Conservation (phyloP, 2,113 vertebrate species). For the Redunca redunca region DNA sequence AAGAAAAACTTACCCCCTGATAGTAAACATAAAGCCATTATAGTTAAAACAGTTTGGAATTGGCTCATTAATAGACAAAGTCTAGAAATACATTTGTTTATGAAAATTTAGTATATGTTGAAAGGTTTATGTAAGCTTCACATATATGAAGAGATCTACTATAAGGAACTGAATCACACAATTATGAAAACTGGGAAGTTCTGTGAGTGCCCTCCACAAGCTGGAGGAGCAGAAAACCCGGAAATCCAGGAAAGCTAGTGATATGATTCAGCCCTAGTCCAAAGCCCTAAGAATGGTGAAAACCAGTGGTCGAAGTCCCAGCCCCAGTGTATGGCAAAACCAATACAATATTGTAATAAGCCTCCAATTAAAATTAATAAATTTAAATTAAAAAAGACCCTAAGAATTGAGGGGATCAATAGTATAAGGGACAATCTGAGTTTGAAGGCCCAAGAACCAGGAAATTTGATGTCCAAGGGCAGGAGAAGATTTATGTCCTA, state of each 20-base stretch:
- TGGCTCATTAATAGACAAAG: not conserved
- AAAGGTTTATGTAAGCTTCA: not conserved
- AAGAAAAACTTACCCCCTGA: not conserved
- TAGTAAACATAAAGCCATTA: not conserved
- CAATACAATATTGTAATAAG: too few species aligned
- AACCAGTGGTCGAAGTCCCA: not conserved
- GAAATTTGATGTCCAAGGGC: not conserved
- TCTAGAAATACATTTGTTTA: not conserved
- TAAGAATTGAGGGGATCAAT: not conserved
- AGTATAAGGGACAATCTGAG: not conserved
- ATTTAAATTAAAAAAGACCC: not conserved
- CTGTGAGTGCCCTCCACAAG: not conserved
- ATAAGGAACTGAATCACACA: not conserved
- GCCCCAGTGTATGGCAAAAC: not conserved
- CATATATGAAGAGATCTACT: not conserved
- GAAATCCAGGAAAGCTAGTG: not conserved
- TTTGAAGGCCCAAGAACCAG: not conserved
- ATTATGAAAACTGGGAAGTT: not conserved
- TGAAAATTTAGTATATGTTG: not conserved
- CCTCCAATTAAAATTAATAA: too few species aligned
- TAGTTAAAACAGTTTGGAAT: not conserved
- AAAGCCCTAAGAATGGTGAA: not conserved
- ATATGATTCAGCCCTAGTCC: not conserved
- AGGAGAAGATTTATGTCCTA: not conserved
- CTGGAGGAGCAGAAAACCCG: not conserved